Conservation (phyloP, 1,140 invertebrate species). For the Cotesia chilonis region DNA sequence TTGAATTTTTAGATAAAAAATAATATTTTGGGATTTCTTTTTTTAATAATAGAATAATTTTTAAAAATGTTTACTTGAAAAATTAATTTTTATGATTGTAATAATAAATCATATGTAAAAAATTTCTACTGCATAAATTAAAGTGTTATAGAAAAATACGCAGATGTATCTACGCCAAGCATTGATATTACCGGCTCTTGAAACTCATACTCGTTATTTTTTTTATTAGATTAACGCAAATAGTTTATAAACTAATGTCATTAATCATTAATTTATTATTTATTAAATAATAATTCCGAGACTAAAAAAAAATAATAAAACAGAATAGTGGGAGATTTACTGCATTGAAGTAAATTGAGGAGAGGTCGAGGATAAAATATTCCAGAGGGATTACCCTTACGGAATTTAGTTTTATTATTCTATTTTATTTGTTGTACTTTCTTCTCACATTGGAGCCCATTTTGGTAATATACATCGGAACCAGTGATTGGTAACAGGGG, state of each 20-base stretch:
- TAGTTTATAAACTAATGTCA: too few species aligned
- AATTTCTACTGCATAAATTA: too few species aligned
- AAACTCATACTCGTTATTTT: not conserved
- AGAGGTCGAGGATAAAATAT: conserved; percentile 40
- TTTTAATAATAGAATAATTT: too few species aligned
- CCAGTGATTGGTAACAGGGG: conserved; percentile 26
- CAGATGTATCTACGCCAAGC: conserved; percentile 35
- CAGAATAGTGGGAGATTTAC: conserved; percentile 34
- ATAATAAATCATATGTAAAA: too few species aligned
- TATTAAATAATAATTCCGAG: too few species aligned
- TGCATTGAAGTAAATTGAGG: conserved; percentile 51
- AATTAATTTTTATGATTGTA: too few species aligned
- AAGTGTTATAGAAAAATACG: conserved; percentile 3
- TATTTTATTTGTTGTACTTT: conserved; percentile 18
- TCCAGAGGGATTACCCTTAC: conserved; percentile 55
- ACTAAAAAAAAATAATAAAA: conserved; percentile 24
- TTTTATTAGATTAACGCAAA: too few species aligned
- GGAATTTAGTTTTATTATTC: conserved; percentile 37
- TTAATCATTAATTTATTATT: too few species aligned
- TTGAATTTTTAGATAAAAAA: too few species aligned
- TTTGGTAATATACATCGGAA: not conserved
- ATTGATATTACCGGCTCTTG: conserved; percentile 39
- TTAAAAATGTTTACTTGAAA: too few species aligned
- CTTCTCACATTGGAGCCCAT: conserved; percentile 40
- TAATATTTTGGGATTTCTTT: too few species aligned